Conservation (phyloP, 2,113 vertebrate genomes). For the Pionites leucogaster region DNA sequence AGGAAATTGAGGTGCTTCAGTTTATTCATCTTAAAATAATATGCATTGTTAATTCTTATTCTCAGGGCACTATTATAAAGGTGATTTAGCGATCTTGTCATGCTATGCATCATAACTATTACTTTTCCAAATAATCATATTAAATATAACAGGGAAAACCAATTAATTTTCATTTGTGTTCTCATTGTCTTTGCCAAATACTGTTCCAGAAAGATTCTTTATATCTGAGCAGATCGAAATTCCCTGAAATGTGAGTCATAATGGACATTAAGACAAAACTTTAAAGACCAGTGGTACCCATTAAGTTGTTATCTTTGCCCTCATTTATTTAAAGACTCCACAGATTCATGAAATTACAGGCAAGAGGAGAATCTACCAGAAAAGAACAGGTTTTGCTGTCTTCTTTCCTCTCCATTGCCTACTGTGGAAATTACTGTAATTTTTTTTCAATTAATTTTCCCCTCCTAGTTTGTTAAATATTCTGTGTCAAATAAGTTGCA, state of each 20-base stretch:
- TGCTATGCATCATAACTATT: not conserved
- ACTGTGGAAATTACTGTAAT: not conserved
- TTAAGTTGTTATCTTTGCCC: not conserved
- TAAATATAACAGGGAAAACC: not conserved
- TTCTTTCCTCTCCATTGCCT: not conserved
- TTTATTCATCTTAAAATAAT: not conserved
- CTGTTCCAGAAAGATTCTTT: not conserved
- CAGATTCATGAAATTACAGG: not conserved
- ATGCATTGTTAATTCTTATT: not conserved
- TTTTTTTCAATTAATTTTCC: not conserved
- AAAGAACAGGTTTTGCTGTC: not conserved
- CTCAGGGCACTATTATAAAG: not conserved
- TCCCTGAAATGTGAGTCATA: not conserved
- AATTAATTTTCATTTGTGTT: not conserved
- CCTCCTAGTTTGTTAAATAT: not conserved
- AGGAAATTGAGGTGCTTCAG: not conserved
- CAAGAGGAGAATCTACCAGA: not conserved
- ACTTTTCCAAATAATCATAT: not conserved
- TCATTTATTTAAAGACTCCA: not conserved
- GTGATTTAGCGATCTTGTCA: not conserved
- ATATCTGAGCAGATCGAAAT: not conserved
- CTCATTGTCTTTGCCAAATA: not conserved
- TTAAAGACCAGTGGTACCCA: not conserved
- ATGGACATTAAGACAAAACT: not conserved
- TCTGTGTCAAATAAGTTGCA: not conserved